Base-by-base conservation (phyloP, 2,888 invertebrate genomes). In the Ptilodon capucinus region DNA sequence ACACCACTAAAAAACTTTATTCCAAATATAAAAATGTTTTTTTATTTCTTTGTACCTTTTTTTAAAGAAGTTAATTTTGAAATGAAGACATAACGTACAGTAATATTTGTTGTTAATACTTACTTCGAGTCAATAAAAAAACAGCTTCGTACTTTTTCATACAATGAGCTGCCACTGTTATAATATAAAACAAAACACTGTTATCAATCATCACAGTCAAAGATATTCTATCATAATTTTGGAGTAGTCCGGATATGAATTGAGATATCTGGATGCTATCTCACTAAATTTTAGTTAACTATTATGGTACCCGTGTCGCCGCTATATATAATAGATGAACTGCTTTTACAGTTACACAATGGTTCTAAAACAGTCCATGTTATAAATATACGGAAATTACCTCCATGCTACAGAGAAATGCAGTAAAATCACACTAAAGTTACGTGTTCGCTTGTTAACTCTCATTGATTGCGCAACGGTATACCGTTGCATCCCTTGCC, bases 1-100 rank as follows among this genome's bases (percentile, higher is more conserved):
- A 53, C 48, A 55, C 40, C 53, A 56, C 34, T 51, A 47, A 50
- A 45, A 44, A 60, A 21, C 59, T 46, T 48, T 40, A 54, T 51
- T 51, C 28, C 17, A 18, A 19, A 46, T 25, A 43, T 44, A 40
- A 51, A 57, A 42, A 28, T 9, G 11, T 40, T 19, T 48, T 46
- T n/a, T 32, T 19, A 43, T 40, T n/a, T 40, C 6, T 13, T 14
- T 7, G 19, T 39, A 11, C 35, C 7, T 13, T 39, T 14, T 19
- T 19, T 38, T 4, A 19, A 19, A 1, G 9, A 39, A n/a, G n/a
- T n/a, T n/a, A n/a, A 39, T 23, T 21, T 21, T 39, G 5, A 39
- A 23, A 23, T 23, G 21, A 23, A 21, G n/a, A n/a, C 7, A n/a
- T n/a, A n/a, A n/a, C n/a, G n/a, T n/a, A n/a, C n/a, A n/a, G n/a